Evolutionary conservation across 2,888 invertebrate genomes (phyloP).

Genomic region (Gibbula magus): DNA sequence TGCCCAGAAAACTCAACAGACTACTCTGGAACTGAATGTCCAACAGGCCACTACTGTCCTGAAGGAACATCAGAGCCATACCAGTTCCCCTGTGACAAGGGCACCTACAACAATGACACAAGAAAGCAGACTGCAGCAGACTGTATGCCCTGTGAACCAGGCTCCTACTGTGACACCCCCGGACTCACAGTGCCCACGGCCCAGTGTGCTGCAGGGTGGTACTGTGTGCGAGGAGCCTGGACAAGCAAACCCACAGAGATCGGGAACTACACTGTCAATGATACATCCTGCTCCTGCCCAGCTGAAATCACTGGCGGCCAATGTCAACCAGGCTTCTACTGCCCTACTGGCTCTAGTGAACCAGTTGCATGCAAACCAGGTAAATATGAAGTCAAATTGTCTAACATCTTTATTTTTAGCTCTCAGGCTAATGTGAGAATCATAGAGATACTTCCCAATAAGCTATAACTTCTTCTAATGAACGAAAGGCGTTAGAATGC

Average conservation of each 20-base stretch:
- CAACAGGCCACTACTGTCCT: slow-evolving; percentile 67
- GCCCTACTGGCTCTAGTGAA: slow-evolving; percentile 68
- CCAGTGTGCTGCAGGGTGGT: slow-evolving; percentile 69
- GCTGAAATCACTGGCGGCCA: slow-evolving; percentile 68
- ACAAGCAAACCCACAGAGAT: slow-evolving; percentile 63
- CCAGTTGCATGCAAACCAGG: slow-evolving; percentile 66
- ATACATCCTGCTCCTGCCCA: slow-evolving; percentile 63
- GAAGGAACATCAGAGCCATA: slow-evolving; percentile 52
- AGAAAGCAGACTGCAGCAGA: slow-evolving; percentile 57
- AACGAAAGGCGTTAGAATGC: no score
- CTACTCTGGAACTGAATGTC: slow-evolving; percentile 54
- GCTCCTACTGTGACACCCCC: slow-evolving; percentile 64
- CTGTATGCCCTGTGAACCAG: slow-evolving; percentile 69
- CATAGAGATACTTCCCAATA: no score
- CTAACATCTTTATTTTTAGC: no score
- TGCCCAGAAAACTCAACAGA: slow-evolving; percentile 60
- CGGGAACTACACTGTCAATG: slow-evolving; percentile 58
- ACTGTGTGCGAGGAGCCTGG: slow-evolving; percentile 70
- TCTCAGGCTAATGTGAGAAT: no score
- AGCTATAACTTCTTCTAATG: no score
- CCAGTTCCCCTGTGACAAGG: slow-evolving; percentile 66
- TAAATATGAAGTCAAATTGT: slow-evolving; percentile 33
- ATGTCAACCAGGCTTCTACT: slow-evolving; percentile 68
- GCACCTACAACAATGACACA: slow-evolving; percentile 65
- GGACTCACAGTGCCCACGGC: slow-evolving; percentile 59